Percentiles rank a stretch among this genome's conserved stretches.
Evolutionary conservation across 2,113 vertebrate genomes (phyloP).

Genomic region (Motacilla alba): DNA sequence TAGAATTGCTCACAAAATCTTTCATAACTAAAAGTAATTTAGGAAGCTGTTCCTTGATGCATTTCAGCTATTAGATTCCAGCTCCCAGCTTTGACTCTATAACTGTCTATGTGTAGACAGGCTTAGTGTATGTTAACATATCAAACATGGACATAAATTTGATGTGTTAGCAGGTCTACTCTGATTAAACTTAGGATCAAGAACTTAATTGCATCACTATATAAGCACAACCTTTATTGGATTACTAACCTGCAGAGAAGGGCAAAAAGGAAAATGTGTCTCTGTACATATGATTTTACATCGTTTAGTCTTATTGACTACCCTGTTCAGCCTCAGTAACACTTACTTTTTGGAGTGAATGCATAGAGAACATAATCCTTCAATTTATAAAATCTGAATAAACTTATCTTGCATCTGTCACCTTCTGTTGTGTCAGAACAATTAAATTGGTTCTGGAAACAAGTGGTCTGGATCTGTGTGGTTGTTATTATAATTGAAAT

Average conservation of each 20-base stretch:
- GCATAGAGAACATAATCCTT: not conserved
- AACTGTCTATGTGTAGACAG: slow-evolving; percentile 17
- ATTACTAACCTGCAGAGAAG: not conserved
- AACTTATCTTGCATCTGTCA: not conserved
- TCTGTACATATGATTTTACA: not conserved
- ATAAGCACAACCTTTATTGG: not conserved
- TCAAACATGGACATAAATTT: slow-evolving; percentile 26
- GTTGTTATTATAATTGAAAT: not conserved
- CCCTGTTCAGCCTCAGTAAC: not conserved
- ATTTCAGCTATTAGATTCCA: slow-evolving; percentile 4
- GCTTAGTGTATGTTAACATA: slow-evolving; percentile 30
- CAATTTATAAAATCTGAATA: not conserved
- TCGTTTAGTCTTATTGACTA: not conserved
- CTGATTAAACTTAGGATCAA: slow-evolving; percentile 25
- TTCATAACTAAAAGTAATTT: not conserved
- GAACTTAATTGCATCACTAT: slow-evolving; percentile 20
- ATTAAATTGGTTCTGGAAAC: not conserved
- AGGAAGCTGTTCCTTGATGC: not conserved
- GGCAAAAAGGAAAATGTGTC: not conserved
- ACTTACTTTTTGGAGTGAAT: not conserved
- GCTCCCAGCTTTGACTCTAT: not conserved
- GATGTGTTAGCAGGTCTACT: slow-evolving; percentile 18
- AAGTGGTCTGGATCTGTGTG: not conserved
- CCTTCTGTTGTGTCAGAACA: not conserved
- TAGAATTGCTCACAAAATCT: not conserved